A percentile compares a stretch with the other conserved stretches of the same genome.
Evolutionary conservation across 2,888 invertebrate genomes (phyloP).

Genomic region (Chloroclystis v-ata): DNA sequence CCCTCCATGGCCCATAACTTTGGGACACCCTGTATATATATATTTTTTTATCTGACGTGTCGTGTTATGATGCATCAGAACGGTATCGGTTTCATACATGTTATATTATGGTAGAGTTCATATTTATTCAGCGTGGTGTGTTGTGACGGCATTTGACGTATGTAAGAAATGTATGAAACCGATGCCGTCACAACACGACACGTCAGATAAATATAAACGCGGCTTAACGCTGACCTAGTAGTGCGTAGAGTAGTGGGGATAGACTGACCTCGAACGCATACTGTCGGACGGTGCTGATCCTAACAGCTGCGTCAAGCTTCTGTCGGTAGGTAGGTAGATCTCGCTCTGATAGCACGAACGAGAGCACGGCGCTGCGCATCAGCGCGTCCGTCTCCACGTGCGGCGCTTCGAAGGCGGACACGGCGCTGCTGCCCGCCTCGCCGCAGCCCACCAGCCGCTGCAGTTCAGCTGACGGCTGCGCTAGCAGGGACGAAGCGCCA

Average conservation of each 20-base stretch:
- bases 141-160: no score
- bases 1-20: no score
- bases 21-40: no score
- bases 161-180: no score
- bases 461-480: slow-evolving; percentile 92
- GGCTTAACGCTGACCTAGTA: background rate
- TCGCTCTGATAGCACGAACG: slow-evolving; percentile 90
- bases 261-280: slow-evolving; percentile 87
- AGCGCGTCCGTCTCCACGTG: slow-evolving; percentile 75
- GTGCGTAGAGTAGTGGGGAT: no score
- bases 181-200: background rate
- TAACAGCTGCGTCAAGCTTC: slow-evolving; percentile 92
- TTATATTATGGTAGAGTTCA: no score
- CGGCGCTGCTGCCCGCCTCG: slow-evolving; percentile 36
- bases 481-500: slow-evolving; percentile 87
- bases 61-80: no score
- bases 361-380: slow-evolving; percentile 89
- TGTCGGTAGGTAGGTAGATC: slow-evolving; percentile 89
- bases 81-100: no score
- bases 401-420: slow-evolving; percentile 62
- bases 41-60: no score
- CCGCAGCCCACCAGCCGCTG: slow-evolving; percentile 83
- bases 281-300: slow-evolving; percentile 88
- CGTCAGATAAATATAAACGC: no score
- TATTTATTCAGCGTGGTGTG: no score